Conservation (phyloP, 2,797 vertebrate genomes). For the Melanotaenia maccullochi region DNA sequence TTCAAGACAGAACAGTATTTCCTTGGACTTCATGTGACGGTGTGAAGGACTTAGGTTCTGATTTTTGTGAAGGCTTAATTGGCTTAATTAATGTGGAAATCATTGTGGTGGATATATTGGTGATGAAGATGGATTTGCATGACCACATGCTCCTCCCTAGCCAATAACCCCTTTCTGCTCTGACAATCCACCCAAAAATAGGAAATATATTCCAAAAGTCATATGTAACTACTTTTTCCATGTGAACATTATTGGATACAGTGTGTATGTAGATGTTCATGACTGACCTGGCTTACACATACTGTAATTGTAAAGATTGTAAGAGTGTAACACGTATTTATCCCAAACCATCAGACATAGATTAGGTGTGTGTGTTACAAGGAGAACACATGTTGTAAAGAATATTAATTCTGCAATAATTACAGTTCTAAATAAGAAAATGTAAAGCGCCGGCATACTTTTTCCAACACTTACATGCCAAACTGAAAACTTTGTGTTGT, state of each 20-base stretch:
- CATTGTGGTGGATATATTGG: conserved; percentile 49
- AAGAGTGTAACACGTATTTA: not conserved
- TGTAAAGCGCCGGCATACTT: not conserved
- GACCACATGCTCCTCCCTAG: conserved; percentile 61
- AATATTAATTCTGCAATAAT: not conserved
- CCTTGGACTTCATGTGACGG: conserved; percentile 34
- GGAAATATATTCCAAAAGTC: conserved; percentile 37
- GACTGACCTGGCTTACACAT: conserved; percentile 10
- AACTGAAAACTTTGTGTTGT: not conserved
- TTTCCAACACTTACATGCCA: not conserved
- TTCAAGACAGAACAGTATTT: conserved; percentile 41
- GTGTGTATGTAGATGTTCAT: conserved; percentile 14
- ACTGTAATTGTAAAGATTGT: not conserved
- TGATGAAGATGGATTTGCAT: conserved; percentile 63
- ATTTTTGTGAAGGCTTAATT: conserved; percentile 61
- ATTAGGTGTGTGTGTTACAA: not conserved
- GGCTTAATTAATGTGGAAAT: conserved; percentile 78
- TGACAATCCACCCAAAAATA: conserved; percentile 70
- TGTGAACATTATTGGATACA: conserved; percentile 25
- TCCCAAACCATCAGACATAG: not conserved
- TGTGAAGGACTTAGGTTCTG: conserved; percentile 62
- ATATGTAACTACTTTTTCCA: conserved; percentile 33
- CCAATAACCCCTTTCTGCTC: conserved; percentile 61
- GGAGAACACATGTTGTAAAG: not conserved
- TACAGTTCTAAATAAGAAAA: not conserved